These are phyloP conservation scores for Calcarius ornatus DNA, from an alignment of 2,113 vertebrate species.

Conservation along the genomic window DNA sequence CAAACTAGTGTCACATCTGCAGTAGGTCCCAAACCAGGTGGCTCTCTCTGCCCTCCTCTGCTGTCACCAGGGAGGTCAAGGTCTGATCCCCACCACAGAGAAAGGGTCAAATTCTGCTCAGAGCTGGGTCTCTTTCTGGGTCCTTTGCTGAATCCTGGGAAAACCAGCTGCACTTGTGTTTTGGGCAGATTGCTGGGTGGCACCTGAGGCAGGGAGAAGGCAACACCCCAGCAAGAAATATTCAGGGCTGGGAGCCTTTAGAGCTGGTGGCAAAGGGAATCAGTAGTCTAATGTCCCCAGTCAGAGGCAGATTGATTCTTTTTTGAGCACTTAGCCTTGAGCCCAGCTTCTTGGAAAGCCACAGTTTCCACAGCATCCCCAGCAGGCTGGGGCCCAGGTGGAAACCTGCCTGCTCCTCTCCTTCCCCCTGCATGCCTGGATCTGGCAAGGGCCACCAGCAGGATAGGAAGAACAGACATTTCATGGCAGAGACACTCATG, in stretches of 20 bases:
- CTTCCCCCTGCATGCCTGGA: not conserved
- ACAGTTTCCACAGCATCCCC: rapidly evolving
- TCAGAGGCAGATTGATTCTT: not conserved
- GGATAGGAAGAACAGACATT: not conserved
- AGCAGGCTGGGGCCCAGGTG: not conserved
- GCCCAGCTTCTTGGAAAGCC: not conserved
- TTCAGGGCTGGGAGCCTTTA: rapidly evolving
- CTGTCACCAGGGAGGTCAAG: not conserved
- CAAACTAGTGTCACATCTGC: not conserved
- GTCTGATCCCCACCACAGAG: not conserved
- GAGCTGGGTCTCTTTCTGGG: rapidly evolving
- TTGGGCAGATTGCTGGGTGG: not conserved
- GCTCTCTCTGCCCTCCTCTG: not conserved
- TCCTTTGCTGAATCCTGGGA: not conserved
- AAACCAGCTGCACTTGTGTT: not conserved
- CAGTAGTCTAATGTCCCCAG: not conserved
- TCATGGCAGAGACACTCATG: not conserved
- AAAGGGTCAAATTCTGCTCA: not conserved
- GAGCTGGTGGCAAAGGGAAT: not conserved
- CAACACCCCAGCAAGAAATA: not conserved
- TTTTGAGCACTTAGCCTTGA: not conserved
- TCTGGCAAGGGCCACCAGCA: not conserved
- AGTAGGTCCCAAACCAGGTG: not conserved
- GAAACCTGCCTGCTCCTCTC: not conserved
- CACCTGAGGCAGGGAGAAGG: not conserved